Conservation (phyloP, 2,888 invertebrate species). For the Phaonia tiefii region DNA sequence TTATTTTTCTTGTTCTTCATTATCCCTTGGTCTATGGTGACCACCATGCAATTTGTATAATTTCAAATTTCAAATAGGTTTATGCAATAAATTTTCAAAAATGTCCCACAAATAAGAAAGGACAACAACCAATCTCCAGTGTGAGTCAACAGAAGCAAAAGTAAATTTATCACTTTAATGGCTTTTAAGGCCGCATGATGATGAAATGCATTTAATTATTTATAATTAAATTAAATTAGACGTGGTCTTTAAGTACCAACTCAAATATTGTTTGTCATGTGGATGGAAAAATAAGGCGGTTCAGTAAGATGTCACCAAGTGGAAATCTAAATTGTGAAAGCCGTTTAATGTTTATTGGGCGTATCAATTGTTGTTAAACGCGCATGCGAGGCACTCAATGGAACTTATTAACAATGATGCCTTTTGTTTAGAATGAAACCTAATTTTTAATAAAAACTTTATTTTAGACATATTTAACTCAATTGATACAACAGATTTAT, state of each 20-base stretch:
- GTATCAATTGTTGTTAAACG: too few species aligned
- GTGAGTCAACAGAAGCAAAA: neutral
- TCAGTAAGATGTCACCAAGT: too few species aligned
- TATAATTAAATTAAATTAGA: constrained; percentile 42
- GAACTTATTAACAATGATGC: too few species aligned
- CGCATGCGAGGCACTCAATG: too few species aligned
- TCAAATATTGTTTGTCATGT: neutral
- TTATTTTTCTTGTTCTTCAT: neutral
- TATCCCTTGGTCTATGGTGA: constrained; percentile 4
- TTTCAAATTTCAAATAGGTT: constrained; percentile 26
- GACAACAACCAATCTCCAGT: neutral
- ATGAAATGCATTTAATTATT: constrained; percentile 41
- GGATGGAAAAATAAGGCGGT: too few species aligned
- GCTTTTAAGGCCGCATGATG: constrained; percentile 33
- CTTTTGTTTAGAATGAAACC: too few species aligned
- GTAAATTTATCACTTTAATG: constrained; percentile 46
- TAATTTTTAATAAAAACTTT: too few species aligned
- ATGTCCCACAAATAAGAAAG: neutral
- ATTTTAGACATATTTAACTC: too few species aligned
- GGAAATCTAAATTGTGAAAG: too few species aligned
- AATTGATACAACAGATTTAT: too few species aligned
- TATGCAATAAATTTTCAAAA: constrained; percentile 20
- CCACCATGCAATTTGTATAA: constrained; percentile 37
- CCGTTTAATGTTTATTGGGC: too few species aligned
- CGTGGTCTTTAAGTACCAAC: neutral